Evolutionary conservation across 1,140 invertebrate species (phyloP).

Genomic region (Microplitis demolitor): DNA sequence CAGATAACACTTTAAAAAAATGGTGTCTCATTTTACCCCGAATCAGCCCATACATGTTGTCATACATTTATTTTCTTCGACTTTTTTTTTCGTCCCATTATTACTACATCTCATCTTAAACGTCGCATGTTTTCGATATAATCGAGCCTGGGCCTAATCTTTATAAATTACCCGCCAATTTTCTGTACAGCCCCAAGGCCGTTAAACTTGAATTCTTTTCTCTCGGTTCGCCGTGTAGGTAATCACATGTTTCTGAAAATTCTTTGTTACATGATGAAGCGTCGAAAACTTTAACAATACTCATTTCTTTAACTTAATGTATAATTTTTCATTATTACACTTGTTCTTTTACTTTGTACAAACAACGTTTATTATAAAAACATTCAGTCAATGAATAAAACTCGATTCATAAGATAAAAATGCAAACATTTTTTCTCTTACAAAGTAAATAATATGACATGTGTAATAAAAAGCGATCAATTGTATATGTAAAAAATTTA

Average conservation of each 20-base stretch:
- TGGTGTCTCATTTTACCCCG: too few species aligned
- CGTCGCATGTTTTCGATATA: background rate
- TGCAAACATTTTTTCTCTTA: background rate
- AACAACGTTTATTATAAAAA: background rate
- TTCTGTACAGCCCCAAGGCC: conserved; percentile 2
- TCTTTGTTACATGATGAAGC: background rate
- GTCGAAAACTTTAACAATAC: too few species aligned
- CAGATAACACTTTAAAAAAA: too few species aligned
- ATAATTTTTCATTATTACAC: too few species aligned
- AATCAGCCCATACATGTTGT: too few species aligned
- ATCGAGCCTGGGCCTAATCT: background rate
- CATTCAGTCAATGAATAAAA: too few species aligned
- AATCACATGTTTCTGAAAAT: background rate
- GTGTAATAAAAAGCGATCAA: too few species aligned
- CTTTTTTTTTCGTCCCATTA: conserved; percentile 4
- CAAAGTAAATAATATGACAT: too few species aligned
- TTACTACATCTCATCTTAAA: conserved; percentile 7
- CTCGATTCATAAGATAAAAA: too few species aligned
- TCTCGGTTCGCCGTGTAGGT: background rate
- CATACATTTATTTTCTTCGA: background rate
- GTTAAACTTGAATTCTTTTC: background rate
- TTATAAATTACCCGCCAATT: conserved; percentile 18
- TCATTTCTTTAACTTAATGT: too few species aligned
- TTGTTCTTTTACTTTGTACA: background rate
- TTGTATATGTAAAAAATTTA: background rate